Percentiles rank a stretch among this genome's conserved stretches.
Conservation (phyloP, 64 coral and sea anemone genomes). For the Pachyseris speciosa region DNA sequence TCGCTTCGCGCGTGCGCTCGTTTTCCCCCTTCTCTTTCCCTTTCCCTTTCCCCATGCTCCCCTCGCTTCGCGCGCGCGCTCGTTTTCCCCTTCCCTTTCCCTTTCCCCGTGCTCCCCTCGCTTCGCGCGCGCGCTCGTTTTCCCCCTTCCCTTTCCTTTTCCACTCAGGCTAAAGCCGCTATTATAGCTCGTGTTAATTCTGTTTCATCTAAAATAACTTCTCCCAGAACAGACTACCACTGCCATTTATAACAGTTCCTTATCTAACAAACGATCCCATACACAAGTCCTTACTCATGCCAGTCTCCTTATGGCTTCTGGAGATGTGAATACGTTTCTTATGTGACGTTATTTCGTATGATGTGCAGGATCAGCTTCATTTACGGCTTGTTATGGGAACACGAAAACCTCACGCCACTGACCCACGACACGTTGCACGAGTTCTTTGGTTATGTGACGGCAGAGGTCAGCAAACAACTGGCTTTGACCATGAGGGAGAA, state of each 20-base stretch:
- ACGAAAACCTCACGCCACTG: constrained; percentile 49
- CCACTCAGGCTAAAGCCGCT: not conserved
- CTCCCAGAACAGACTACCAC: too few relatives aligned
- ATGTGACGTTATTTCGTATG: not conserved
- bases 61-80: too few relatives aligned
- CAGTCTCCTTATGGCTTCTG: too few relatives aligned
- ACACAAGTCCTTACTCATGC: not conserved
- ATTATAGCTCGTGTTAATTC: not conserved
- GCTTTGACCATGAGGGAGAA: constrained; percentile 32
- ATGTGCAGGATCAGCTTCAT: constrained; percentile 36
- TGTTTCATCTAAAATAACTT: too few relatives aligned
- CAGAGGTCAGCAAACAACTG: constrained; percentile 17
- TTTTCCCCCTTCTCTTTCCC: too few relatives aligned
- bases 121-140: too few relatives aligned
- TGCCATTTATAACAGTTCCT: not conserved
- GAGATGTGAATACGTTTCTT: not conserved
- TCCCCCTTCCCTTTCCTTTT: too few relatives aligned
- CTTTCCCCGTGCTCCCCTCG: too few relatives aligned
- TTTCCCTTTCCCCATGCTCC: too few relatives aligned
- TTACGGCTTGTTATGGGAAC: constrained; percentile 66
- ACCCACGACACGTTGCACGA: constrained; percentile 62
- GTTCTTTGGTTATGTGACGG: constrained; percentile 62
- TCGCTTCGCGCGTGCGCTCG: too few relatives aligned
- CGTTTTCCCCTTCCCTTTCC: too few relatives aligned
- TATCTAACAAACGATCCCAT: not conserved